phyloP scores from a whole-genome alignment of 2,888 invertebrate species.

The Phania funesta region DNA sequence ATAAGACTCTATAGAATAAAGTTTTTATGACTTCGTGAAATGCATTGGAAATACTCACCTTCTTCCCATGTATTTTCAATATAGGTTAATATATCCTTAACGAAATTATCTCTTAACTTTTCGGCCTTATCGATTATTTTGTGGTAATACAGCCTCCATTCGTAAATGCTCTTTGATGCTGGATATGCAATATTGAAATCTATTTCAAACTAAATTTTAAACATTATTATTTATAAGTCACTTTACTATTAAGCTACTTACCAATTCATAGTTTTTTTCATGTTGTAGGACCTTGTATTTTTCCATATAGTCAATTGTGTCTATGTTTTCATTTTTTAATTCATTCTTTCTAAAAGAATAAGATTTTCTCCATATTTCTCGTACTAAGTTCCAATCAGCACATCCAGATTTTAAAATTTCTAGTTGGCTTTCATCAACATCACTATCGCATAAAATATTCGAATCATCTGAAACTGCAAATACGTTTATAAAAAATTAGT shows the following conservation, averaged over 20 bases:
- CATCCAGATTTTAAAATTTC: conserved; percentile 41
- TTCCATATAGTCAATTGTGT: conserved; percentile 30
- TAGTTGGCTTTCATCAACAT: conserved; percentile 26
- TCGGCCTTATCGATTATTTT: conserved; percentile 45
- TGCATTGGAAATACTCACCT: conserved; percentile 6
- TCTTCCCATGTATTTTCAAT: conserved; percentile 39
- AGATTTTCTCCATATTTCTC: conserved; percentile 29
- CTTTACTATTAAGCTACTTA: background rate
- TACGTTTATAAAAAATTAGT: background rate
- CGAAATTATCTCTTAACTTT: conserved; percentile 30
- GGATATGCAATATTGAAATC: conserved; percentile 48
- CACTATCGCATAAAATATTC: conserved; percentile 4
- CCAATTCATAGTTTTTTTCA: conserved; percentile 47
- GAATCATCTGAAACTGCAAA: background rate
- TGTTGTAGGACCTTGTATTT: conserved; percentile 44
- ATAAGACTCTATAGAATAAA: background rate
- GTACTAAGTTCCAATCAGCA: conserved; percentile 35
- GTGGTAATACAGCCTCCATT: conserved; percentile 43
- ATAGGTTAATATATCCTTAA: conserved; percentile 32
- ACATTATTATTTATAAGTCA: background rate
- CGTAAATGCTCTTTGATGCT: conserved; percentile 36
- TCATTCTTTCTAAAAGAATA: conserved; percentile 26
- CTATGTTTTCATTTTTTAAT: conserved; percentile 35
- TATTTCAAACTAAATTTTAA: conserved; percentile 45
- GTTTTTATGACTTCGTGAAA: background rate